Percentiles rank a stretch among this genome's conserved stretches.
Conservation (phyloP, 2,113 vertebrate genomes). For the Myanophis thanlyinensis region DNA sequence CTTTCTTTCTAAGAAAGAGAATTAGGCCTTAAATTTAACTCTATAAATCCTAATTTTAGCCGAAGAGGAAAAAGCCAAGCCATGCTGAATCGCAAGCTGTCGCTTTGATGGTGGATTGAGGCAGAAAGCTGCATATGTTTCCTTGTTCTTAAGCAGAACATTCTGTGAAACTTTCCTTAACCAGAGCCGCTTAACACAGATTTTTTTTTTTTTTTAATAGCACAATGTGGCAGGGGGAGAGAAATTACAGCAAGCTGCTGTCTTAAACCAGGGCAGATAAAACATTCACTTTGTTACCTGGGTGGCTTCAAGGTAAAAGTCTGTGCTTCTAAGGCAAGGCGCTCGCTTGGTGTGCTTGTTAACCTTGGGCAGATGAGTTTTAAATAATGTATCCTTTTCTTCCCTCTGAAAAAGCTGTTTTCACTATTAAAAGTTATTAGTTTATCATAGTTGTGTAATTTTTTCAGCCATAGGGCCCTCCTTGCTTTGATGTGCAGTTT, state of each 20-base stretch:
- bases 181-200: constrained; percentile 40
- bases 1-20: constrained; percentile 59
- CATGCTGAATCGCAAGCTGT: constrained; percentile 68
- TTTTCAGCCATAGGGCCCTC: constrained; percentile 72
- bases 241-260: constrained; percentile 36
- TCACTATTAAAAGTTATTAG: constrained; percentile 77
- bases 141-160: constrained; percentile 56
- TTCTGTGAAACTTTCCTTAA: constrained; percentile 64
- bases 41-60: constrained; percentile 53
- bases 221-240: constrained; percentile 8
- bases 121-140: constrained; percentile 37
- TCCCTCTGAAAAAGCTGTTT: constrained; percentile 68
- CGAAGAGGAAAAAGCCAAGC: constrained; percentile 49
- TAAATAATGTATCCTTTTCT: constrained; percentile 57
- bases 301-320: constrained; percentile 55
- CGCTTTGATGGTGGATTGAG: constrained; percentile 17
- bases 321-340: constrained; percentile 43
- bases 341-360: constrained; percentile 54
- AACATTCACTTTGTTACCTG: constrained; percentile 61
- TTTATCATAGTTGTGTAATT: constrained; percentile 71
- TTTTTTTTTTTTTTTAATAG: neutral
- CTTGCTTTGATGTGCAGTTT: constrained; percentile 72
- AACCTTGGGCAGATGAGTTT: constrained; percentile 69
- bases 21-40: constrained; percentile 68
- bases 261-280: constrained; percentile 55